Evolutionary conservation across 1,140 invertebrate species (phyloP).

Genomic region (Ips nitidus): DNA sequence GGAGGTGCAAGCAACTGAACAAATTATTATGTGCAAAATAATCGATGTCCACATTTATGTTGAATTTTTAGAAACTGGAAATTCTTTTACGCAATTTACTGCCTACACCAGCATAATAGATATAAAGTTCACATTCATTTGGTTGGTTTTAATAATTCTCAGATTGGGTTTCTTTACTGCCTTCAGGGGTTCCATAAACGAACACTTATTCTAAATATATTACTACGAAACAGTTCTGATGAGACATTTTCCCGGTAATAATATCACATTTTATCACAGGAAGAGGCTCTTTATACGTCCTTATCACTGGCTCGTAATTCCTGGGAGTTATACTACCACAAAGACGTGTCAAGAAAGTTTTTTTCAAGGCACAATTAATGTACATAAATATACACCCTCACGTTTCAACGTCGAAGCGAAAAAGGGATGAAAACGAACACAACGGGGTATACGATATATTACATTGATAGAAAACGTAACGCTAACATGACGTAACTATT

Average conservation of each 20-base stretch:
- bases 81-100: no score
- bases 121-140: no score
- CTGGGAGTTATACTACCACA: slow-evolving; percentile 9
- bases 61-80: no score
- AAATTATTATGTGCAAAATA: no score
- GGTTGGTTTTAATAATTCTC: no score
- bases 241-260: slow-evolving; percentile 21
- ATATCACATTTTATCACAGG: slow-evolving; percentile 27
- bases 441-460: no score
- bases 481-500: slow-evolving; percentile 1
- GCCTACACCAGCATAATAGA: no score
- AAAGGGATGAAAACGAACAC: no score
- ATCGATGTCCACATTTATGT: no score
- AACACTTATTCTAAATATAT: slow-evolving; percentile 27
- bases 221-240: slow-evolving; percentile 21
- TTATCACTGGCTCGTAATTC: slow-evolving; percentile 22
- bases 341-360: background rate
- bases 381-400: background rate
- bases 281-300: slow-evolving; percentile 17
- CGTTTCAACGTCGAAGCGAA: no score
- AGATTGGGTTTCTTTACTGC: slow-evolving; percentile 4
- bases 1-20: background rate
- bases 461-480: background rate
- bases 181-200: slow-evolving; percentile 18
- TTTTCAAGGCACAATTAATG: background rate